Evolutionary conservation across 2,113 vertebrate genomes (phyloP).

Genomic region (Salvelinus alpinus): DNA sequence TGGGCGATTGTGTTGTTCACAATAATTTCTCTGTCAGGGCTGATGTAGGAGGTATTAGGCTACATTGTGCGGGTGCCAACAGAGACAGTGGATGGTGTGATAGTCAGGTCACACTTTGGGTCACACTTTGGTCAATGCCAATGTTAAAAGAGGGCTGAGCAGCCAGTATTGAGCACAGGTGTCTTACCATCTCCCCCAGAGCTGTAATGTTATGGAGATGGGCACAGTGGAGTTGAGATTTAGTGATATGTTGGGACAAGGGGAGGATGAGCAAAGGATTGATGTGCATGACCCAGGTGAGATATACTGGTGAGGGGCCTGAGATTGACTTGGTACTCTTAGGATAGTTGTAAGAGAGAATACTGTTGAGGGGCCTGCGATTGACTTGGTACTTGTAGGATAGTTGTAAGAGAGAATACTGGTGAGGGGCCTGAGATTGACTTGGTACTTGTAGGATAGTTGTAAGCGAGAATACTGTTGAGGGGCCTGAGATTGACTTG

Average conservation of each 20-base stretch:
- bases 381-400: neutral
- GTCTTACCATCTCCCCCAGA: neutral
- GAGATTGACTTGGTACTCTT: neutral
- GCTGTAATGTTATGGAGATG: conserved; percentile 23
- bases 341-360: neutral
- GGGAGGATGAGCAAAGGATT: conserved; percentile 45
- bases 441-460: too few relatives aligned
- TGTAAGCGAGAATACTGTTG: too few relatives aligned
- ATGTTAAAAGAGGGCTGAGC: conserved; percentile 36
- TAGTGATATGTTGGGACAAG: conserved; percentile 67
- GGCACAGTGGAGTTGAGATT: conserved; percentile 21
- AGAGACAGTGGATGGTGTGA: conserved; percentile 4
- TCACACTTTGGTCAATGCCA: neutral
- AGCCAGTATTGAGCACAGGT: neutral
- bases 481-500: neutral
- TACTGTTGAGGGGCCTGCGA: conserved; percentile 44
- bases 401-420: neutral
- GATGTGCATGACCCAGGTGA: conserved; percentile 68
- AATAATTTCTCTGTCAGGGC: conserved; percentile 74
- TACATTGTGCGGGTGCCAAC: conserved; percentile 18
- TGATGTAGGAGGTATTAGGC: conserved; percentile 62
- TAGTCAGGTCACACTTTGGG: conserved; percentile 22
- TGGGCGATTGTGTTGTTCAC: conserved; percentile 54
- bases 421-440: too few relatives aligned
- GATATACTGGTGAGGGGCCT: too few relatives aligned